Conservation (phyloP, 2,113 vertebrate genomes). For the Tenebrosternarchus preto region DNA sequence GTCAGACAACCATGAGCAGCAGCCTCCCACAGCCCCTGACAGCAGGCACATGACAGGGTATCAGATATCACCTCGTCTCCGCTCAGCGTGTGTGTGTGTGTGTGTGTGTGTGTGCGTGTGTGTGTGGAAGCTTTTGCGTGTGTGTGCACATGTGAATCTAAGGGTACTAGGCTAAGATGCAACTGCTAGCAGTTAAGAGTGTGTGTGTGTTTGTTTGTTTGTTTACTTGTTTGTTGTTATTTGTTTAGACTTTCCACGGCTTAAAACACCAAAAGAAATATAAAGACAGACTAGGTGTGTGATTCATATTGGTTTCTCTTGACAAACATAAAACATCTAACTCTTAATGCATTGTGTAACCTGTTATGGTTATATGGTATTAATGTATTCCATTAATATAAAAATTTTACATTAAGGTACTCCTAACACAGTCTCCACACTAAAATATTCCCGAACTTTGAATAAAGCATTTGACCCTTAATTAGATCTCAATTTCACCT, state of each 20-base stretch:
- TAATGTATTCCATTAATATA: too few species aligned
- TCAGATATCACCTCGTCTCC: slow-evolving; percentile 71
- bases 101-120: background rate
- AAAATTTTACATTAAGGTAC: background rate
- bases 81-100: slow-evolving; percentile 10
- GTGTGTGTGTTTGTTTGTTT: too few species aligned
- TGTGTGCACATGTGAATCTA: background rate
- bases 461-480: background rate
- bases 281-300: background rate
- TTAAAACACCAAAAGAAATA: too few species aligned
- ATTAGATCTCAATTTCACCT: too few species aligned
- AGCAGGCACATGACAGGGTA: slow-evolving; percentile 72
- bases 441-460: background rate
- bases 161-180: background rate
- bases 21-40: slow-evolving; percentile 68
- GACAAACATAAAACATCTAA: background rate
- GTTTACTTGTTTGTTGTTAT: background rate
- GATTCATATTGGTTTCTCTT: background rate
- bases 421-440: background rate
- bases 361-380: background rate
- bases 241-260: background rate
- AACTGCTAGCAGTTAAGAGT: background rate
- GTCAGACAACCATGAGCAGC: slow-evolving; percentile 73
- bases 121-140: background rate
- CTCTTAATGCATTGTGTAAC: background rate